Base-by-base conservation (phyloP, 2,113 vertebrate genomes). In the Forbesichthys papilliferus region DNA sequence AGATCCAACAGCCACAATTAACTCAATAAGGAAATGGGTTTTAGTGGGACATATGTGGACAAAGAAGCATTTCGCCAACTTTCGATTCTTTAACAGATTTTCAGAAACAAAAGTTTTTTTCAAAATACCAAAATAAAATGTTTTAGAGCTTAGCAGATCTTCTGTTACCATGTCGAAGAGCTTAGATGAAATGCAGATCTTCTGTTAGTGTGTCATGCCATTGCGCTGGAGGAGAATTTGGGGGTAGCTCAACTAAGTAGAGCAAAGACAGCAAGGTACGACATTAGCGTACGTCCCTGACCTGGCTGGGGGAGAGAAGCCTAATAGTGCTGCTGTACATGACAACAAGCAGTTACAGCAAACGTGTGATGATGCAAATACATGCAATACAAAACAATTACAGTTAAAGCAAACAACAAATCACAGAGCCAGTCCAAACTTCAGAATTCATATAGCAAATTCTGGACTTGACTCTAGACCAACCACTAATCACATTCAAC, bases 391-490 rank as follows among this genome's bases (percentile, higher is more conserved):
- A 73, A 59, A 63, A 71, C 8, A 51, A 49, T 54, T 54, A 54
- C 64, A 54, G 66, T 68, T 8, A 66, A 14, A 34, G 34, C 18
- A 5, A 59, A 33, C 48, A 36, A 65, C 16, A 65, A 18, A 66
- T 18, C 18, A 46, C 61, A 27, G 64, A 79, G 79, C 52, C 73
- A 75, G 75, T 79, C 53, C 69, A 73, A 66, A 73, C n/a, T 68
- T 77, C 36, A 61, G 46, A 81, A 79, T 68, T 79, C 59, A 81
- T 42, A 58, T 42, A 58, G 65, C 61, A 42, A 75, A 79, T 2
- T 75, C 68, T 54, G 73, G 63, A 80, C 74, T 74, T 16, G 18
- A 65, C 68, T 56, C 57, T 3, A 64, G 61, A 66, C n/a, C 42
- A 67, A 66, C 78, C 60, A 71, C 54, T 52, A 56, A 56, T 67